Percentiles rank a stretch among this genome's conserved stretches.
Evolutionary conservation across 2,797 vertebrate genomes (phyloP).

Genomic region (Tolypeutes matacus): DNA sequence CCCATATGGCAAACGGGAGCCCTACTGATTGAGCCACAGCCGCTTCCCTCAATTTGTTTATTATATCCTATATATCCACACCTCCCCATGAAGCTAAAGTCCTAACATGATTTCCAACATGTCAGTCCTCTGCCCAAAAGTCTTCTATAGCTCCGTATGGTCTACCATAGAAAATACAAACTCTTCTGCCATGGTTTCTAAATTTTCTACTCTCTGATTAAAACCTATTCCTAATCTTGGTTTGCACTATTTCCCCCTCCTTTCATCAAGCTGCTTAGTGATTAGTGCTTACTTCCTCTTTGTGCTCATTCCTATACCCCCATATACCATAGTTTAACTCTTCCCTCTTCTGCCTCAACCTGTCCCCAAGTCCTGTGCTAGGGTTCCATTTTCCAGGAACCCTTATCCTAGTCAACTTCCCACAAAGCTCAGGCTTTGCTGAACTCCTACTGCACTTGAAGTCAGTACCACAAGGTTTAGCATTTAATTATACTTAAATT

Average conservation of each 20-base stretch:
- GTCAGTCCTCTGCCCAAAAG: background rate
- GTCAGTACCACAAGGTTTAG: background rate
- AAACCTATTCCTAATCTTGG: background rate
- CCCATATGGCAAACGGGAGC: no score
- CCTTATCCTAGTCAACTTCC: background rate
- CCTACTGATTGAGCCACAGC: no score
- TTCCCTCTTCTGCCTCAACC: background rate
- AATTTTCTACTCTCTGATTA: background rate
- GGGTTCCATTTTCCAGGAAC: background rate
- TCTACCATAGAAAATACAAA: background rate
- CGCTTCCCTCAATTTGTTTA: no score
- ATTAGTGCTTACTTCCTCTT: background rate
- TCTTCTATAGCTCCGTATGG: background rate
- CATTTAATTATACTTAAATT: background rate
- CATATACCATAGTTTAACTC: background rate
- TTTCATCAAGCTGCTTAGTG: background rate
- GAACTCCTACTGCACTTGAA: background rate
- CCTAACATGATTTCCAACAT: background rate
- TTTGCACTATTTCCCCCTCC: background rate
- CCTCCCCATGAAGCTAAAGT: background rate
- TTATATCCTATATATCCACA: background rate
- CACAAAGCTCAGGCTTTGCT: background rate
- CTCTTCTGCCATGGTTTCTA: background rate
- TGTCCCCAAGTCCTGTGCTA: background rate
- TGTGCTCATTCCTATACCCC: background rate